Base-by-base conservation (phyloP, 30 jellyfish, hydroid and myxozoan genomes). In the Aurelia aurita region DNA sequence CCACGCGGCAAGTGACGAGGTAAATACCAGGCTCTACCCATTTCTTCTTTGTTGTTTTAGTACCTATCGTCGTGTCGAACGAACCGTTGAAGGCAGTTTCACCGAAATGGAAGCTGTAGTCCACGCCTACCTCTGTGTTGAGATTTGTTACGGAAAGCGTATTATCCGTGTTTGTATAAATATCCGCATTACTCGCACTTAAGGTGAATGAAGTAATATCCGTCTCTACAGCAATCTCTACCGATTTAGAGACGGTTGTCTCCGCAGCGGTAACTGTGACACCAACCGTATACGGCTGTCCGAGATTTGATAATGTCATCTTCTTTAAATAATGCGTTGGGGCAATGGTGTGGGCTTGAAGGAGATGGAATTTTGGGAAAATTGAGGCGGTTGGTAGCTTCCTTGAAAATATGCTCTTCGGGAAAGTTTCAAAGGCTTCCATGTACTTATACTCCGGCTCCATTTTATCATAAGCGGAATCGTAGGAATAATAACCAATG, bases 121-220 rank as follows among this genome's bases (percentile, higher is more conserved):
- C 25, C 19, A 84, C 88, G 26, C 94, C 88, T 54, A 84, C 87
- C 10, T 85, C 89, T 9, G 95, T 63, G 79, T 74, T 85, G 78
- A 64, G 16, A 8, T 82, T 32, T 0, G 71, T 14, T 19, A 84
- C 57, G 32, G 84, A 16, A 31, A 85, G 77, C 72, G 85, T 64
- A 58, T 59, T 69, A 22, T 74, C 89, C n/a, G 62, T 51, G 39
- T 65, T 76, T 18, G 15, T 35, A 49, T 51, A 34, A 9, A 75
- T 22, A 13, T 75, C 44, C 18, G 72, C 22, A 16, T 12, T 23
- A 29, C 63, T 51, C 13, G 73, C 89, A 44, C 79, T 27, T 5
- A 85, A 29, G 3, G 68, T 71, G 79, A 85, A 74, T 1, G 65
- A 47, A 22, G 95, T 74, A 20, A 85, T 53, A 39, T 45, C 78